Evolutionary conservation across 1,140 invertebrate species (phyloP), one percentile per base, ranked within the genome.

Genomic region (Chironomus tepperi): DNA sequence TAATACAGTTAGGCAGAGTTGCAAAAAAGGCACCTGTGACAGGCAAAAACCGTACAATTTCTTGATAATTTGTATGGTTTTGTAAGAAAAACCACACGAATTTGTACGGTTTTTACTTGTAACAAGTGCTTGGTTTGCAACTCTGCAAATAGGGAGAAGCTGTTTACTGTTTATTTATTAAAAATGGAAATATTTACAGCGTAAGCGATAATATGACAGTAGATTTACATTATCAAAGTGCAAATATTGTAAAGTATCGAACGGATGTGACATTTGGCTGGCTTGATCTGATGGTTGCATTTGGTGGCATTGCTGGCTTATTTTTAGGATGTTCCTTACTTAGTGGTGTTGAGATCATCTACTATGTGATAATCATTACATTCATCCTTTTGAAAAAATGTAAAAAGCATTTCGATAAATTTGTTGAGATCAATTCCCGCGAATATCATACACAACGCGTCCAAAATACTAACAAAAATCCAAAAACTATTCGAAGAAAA

Each of bases 321-420:
- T 88, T 88, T 77, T 77, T 88, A 0, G 88, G 87, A 0, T 88
- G 86, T 74, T 87, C 85, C 43, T 83, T 89, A 75, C 79, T 89
- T 18, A 86, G 85, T 65, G 85, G 84, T n/a, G 82, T 88, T 1
- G 87, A 89, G 77, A 82, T 88, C 3, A 75, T 85, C 2, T 88
- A 87, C 78, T 88, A 87, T 75, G 76, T 86, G 3, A 0, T 82
- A 6, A 18, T 70, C n/a, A 18, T 70, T 19, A 7, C 18, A 8
- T 18, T 70, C 3, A 70, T 70, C 0, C 16, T 70, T 6, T 6
- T 70, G 9, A 16, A 18, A 19, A 70, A 19, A 21, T 10, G n/a
- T 3, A 70, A 70, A 70, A 70, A 70, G 6, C n/a, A 70, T 18
- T 2, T 21, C 1, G 65, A 70, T 21, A 70, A 70, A 70, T 19